These are phyloP conservation scores for Semicossyphus pulcher DNA, from an alignment of 2,113 vertebrate species.

Conservation along the genomic window DNA sequence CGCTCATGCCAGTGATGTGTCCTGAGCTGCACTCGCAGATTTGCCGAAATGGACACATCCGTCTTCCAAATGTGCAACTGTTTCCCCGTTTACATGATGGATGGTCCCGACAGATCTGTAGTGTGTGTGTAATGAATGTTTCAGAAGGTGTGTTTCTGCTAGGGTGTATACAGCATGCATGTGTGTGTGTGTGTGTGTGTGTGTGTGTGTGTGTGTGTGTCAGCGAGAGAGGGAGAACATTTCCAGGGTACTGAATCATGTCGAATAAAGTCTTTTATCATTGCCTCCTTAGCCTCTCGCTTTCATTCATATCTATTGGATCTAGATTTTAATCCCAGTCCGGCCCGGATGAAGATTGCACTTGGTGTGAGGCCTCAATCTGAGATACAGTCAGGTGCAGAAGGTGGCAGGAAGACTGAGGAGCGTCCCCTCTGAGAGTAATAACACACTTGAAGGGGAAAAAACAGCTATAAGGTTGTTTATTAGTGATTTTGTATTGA, in stretches of 20 bases:
- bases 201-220: neutral
- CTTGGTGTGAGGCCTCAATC: conserved; percentile 4
- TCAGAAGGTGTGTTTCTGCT: conserved; percentile 26
- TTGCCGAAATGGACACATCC: conserved; percentile 36
- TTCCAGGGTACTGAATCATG: conserved; percentile 37
- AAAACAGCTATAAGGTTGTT: conserved; percentile 13
- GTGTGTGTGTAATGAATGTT: conserved; percentile 48
- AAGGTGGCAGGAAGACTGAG: conserved; percentile 8
- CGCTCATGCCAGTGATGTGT: neutral
- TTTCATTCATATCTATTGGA: conserved; percentile 6
- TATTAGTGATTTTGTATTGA: conserved; percentile 17
- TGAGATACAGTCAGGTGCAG: neutral
- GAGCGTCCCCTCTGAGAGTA: neutral
- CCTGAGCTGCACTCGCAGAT: conserved; percentile 8
- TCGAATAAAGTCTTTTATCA: conserved; percentile 31
- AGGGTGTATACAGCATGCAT: neutral
- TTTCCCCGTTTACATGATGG: conserved; percentile 36
- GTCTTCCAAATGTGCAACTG: conserved; percentile 41
- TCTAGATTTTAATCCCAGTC: conserved; percentile 45
- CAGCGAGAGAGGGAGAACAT: neutral
- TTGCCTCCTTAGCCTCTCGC: neutral
- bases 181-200: neutral
- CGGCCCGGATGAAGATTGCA: conserved; percentile 28
- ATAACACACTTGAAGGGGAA: conserved; percentile 12
- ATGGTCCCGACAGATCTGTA: conserved; percentile 31